Percentiles rank a stretch among this genome's conserved stretches.
Evolutionary conservation across 2,888 invertebrate species (phyloP).

Genomic region (Cerastis rubricosa): DNA sequence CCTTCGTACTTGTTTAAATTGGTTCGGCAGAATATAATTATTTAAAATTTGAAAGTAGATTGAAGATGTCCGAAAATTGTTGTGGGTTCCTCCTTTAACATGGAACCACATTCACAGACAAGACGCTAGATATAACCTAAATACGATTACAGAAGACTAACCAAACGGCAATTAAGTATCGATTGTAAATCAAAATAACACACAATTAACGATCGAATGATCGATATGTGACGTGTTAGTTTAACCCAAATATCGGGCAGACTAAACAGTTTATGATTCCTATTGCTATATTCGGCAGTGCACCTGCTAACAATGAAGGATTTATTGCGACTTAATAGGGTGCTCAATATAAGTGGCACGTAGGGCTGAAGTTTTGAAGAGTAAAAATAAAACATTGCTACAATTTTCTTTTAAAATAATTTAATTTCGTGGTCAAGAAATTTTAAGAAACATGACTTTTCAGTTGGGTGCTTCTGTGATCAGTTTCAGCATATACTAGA

Average conservation of each 20-base stretch:
- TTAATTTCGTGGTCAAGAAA: not conserved
- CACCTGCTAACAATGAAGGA: constrained; percentile 58
- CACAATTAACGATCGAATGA: constrained; percentile 38
- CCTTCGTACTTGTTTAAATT: not conserved
- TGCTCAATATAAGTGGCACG: constrained; percentile 20
- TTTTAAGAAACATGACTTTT: not conserved
- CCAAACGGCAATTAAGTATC: constrained; percentile 33
- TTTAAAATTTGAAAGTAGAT: not conserved
- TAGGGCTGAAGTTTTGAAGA: not conserved
- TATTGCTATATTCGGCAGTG: constrained; percentile 58
- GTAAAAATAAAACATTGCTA: not conserved
- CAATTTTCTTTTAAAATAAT: not conserved
- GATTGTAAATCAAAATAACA: constrained; percentile 32
- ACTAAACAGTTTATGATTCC: constrained; percentile 72
- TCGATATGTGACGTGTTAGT: constrained; percentile 56
- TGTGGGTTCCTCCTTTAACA: not conserved
- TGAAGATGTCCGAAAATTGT: not conserved
- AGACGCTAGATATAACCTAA: constrained; percentile 22
- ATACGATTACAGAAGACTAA: constrained; percentile 23
- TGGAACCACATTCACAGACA: constrained; percentile 2
- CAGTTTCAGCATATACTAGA: not conserved
- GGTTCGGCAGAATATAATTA: not conserved
- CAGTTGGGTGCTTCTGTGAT: not conserved
- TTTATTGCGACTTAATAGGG: constrained; percentile 44
- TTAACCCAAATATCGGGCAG: constrained; percentile 74